phyloP scores from a whole-genome alignment of 2,797 vertebrate genomes.

The Hypotaenidia okinawae region DNA sequence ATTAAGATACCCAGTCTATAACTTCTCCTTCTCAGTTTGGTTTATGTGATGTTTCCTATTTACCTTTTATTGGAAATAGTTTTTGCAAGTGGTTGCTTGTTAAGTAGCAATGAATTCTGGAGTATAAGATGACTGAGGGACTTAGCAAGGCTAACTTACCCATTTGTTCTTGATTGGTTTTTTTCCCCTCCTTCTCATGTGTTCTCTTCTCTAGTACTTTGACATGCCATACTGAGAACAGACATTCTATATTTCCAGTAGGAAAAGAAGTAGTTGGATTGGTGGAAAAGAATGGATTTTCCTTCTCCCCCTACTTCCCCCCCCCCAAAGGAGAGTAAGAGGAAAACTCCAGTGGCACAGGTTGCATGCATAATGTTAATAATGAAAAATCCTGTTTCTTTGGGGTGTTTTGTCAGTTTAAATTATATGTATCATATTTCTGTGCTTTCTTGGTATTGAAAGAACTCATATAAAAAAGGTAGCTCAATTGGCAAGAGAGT shows the following conservation, averaged over 20 bases:
- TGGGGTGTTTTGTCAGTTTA: neutral
- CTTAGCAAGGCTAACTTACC: neutral
- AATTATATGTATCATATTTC: neutral
- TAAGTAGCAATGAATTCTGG: neutral
- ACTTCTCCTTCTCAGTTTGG: neutral
- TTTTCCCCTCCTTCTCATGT: neutral
- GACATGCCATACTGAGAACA: neutral
- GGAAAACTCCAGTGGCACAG: neutral
- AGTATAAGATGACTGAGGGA: neutral
- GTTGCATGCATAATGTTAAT: neutral
- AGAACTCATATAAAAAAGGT: neutral
- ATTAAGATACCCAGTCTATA: neutral
- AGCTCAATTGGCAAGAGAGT: neutral
- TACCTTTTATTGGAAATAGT: neutral
- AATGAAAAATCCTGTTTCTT: neutral
- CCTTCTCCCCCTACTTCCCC: no score
- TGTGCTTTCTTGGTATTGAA: neutral
- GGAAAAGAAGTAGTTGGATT: neutral
- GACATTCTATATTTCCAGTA: neutral
- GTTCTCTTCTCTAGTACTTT: neutral
- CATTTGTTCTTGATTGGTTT: neutral
- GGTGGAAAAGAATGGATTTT: neutral
- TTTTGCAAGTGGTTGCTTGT: neutral
- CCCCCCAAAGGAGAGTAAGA: neutral
- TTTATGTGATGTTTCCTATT: neutral